Conservation (phyloP, 2,113 vertebrate species). For the Thomomys bottae region DNA sequence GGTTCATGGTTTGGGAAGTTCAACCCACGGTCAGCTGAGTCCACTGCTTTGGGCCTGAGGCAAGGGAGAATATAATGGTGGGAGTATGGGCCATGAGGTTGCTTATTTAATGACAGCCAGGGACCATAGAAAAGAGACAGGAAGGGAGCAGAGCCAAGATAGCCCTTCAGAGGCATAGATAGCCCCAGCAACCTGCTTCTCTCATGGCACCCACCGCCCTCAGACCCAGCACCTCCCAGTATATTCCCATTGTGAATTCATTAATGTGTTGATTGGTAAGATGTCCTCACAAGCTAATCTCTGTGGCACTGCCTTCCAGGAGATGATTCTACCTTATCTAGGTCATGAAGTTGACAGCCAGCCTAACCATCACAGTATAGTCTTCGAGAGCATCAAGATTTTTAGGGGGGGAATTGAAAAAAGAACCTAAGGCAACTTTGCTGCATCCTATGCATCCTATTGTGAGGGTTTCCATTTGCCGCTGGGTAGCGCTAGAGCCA, state of each 20-base stretch:
- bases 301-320: neutral
- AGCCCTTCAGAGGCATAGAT: neutral
- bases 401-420: constrained; percentile 39
- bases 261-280: neutral
- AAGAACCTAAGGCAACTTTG: neutral
- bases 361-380: neutral
- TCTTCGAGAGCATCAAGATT: constrained; percentile 16
- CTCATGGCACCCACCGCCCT: neutral
- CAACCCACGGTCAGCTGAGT: neutral
- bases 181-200: neutral
- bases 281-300: neutral
- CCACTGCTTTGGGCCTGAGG: too few species aligned
- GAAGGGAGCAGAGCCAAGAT: neutral
- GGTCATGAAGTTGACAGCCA: neutral
- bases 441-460: neutral
- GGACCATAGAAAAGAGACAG: neutral
- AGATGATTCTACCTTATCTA: neutral
- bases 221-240: neutral
- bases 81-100: neutral
- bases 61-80: neutral
- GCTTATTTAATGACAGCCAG: neutral
- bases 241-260: neutral
- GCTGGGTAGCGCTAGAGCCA: constrained; percentile 49
- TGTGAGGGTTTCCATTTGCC: constrained; percentile 30
- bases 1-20: neutral